Evolutionary conservation across 2,888 invertebrate genomes (phyloP).

Genomic region (Xestia xanthographa): DNA sequence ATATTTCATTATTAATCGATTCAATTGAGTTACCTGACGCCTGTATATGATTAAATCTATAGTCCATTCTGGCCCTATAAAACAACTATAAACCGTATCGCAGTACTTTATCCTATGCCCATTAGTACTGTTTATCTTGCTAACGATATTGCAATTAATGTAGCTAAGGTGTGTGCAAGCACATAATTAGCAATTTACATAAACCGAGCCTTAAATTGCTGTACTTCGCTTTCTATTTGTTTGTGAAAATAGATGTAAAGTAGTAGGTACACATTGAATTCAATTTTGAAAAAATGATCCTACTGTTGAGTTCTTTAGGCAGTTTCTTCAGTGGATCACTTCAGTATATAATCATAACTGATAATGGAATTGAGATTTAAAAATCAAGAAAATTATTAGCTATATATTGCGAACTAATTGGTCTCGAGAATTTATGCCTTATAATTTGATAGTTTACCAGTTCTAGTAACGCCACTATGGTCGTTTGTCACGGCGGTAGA

Average conservation of each 20-base stretch:
- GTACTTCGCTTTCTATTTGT: slow-evolving; percentile 51
- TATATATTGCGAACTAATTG: not conserved
- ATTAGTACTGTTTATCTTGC: slow-evolving; percentile 55
- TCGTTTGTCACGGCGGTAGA: too few species aligned
- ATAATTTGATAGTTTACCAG: not conserved
- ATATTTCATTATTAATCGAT: slow-evolving; percentile 13
- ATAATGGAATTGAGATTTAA: not conserved
- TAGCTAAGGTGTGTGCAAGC: slow-evolving; percentile 46
- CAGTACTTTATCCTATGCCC: slow-evolving; percentile 23
- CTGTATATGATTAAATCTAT: slow-evolving; percentile 5
- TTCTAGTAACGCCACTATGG: not conserved
- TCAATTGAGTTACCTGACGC: slow-evolving; percentile 8
- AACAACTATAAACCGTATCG: slow-evolving; percentile 5
- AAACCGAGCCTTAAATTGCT: slow-evolving; percentile 60
- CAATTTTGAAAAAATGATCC: not conserved
- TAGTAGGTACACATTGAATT: slow-evolving; percentile 40
- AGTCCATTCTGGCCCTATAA: slow-evolving; percentile 7
- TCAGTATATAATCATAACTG: not conserved
- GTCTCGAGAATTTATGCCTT: not conserved
- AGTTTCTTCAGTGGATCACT: too few species aligned
- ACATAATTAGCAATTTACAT: slow-evolving; percentile 71
- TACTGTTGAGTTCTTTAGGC: not conserved
- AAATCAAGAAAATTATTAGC: not conserved
- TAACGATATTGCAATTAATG: slow-evolving; percentile 68
- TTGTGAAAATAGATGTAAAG: slow-evolving; percentile 21